phyloP scores from a whole-genome alignment of 2,113 vertebrate species.

The Rhynchomys soricoides region DNA sequence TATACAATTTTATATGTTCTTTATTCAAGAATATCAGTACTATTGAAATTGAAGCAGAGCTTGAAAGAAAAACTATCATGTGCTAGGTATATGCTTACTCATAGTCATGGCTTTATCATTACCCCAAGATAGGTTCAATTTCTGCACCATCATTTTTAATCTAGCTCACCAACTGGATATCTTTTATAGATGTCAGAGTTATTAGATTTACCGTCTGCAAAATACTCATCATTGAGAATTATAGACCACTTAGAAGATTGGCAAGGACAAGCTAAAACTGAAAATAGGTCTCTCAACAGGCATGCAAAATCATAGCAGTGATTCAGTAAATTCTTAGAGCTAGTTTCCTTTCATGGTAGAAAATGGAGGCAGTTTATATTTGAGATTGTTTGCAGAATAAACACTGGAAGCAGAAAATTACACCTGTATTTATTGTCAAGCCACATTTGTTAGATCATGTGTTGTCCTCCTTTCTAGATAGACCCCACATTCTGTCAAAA shows the following conservation, averaged over 20 bases:
- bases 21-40: not conserved
- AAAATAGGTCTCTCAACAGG: conserved; percentile 62
- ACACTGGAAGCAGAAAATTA: conserved; percentile 42
- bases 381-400: conserved; percentile 51
- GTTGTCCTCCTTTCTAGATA: conserved; percentile 10
- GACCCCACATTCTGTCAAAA: conserved; percentile 31
- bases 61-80: not conserved
- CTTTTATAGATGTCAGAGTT: conserved; percentile 73
- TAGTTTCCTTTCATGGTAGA: conserved; percentile 52
- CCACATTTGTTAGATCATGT: conserved; percentile 17
- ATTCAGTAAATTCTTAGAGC: conserved; percentile 52
- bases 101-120: conserved; percentile 37
- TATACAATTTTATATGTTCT: not conserved
- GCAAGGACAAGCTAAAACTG: conserved; percentile 63
- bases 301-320: conserved; percentile 63
- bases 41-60: not conserved
- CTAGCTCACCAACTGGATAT: conserved; percentile 65
- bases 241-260: conserved; percentile 74
- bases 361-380: not conserved
- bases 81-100: not conserved
- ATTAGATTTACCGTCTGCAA: conserved; percentile 72
- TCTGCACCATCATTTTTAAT: conserved; percentile 72
- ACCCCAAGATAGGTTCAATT: conserved; percentile 56
- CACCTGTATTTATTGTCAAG: conserved; percentile 40
- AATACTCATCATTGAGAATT: conserved; percentile 74